Evolutionary conservation across 53 echinoderm and acorn worm species (phyloP), one percentile per base, ranked within the genome.

Genomic region (Crossaster papposus): DNA sequence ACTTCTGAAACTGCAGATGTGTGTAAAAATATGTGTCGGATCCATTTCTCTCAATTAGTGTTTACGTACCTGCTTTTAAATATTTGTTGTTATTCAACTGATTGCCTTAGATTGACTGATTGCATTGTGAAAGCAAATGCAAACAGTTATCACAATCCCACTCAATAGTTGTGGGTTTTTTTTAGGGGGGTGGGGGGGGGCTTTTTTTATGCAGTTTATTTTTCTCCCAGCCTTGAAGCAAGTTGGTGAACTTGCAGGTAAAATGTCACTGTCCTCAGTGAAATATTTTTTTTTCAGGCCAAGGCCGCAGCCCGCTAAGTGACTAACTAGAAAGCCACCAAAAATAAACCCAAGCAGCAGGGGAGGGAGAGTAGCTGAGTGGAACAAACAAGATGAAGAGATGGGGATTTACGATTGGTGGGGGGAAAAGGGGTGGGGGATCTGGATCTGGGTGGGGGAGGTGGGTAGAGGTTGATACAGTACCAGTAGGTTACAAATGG

Each of bases 191-290:
- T n/a, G n/a, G n/a, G n/a, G n/a, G n/a, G n/a, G n/a, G n/a, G n/a
- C n/a, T n/a, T n/a, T n/a, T n/a, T n/a, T n/a, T n/a, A n/a, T n/a
- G n/a, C n/a, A n/a, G n/a, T n/a, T n/a, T n/a, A n/a, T 13, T 2
- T 3, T 33, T 2, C 17, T 14, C 71, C 71, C 71, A 71, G 71
- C 3, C 26, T 28, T 31, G 75, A 74, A 74, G 36, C 75, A 17
- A 78, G 29, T n/a, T 2, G 7, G 4, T 78, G 78, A 78, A 78
- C 78, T 78, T 78, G 44, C 22, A 5, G 17, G 78, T 51, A 32
- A 17, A 70, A 68, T 72, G 85, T 85, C 85, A 85, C 53, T 85
- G 85, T 72, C 85, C 85, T 71, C 51, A 4, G 36, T 54, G 29
- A 11, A 22, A 30, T 22, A 20, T 51, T 24, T 44, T 1, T 17